Evolutionary conservation across 2,797 vertebrate species (phyloP).

Genomic region (Columba guinea): DNA sequence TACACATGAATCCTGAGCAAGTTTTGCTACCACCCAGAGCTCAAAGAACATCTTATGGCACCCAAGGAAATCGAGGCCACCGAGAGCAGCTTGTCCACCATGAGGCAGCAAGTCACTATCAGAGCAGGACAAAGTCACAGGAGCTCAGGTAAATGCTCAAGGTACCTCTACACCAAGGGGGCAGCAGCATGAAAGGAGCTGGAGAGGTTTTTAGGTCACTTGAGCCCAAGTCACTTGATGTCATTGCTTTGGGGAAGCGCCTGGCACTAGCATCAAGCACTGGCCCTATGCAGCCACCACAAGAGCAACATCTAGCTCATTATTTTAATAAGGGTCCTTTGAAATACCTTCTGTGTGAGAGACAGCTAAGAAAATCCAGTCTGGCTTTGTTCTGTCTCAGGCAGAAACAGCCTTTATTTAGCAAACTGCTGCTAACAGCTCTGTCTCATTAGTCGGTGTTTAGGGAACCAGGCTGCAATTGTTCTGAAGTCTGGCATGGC

Average conservation of each 20-base stretch:
- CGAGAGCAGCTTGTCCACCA: rapidly evolving
- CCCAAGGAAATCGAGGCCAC: neutral
- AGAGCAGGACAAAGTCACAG: neutral
- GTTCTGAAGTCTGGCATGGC: slow-evolving; percentile 53
- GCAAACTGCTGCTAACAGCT: slow-evolving; percentile 58
- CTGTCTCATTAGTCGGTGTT: slow-evolving; percentile 63
- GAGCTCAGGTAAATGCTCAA: neutral
- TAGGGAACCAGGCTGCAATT: slow-evolving; percentile 64
- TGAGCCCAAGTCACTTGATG: neutral
- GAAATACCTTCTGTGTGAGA: slow-evolving; percentile 26
- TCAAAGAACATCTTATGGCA: neutral
- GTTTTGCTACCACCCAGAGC: neutral
- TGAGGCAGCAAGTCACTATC: neutral
- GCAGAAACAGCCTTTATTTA: slow-evolving; percentile 63
- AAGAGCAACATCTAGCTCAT: neutral
- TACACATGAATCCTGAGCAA: rapidly evolving
- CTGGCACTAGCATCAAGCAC: neutral
- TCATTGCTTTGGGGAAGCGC: neutral
- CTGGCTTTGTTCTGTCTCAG: slow-evolving; percentile 45
- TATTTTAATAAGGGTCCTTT: slow-evolving; percentile 46
- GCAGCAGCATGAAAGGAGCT: neutral
- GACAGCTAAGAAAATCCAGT: slow-evolving; percentile 32
- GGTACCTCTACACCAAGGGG: neutral
- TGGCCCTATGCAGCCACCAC: neutral
- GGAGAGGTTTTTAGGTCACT: neutral